These are phyloP conservation scores for Apus apus DNA, from an alignment of 2,113 vertebrate genomes.

Conservation along the genomic window DNA sequence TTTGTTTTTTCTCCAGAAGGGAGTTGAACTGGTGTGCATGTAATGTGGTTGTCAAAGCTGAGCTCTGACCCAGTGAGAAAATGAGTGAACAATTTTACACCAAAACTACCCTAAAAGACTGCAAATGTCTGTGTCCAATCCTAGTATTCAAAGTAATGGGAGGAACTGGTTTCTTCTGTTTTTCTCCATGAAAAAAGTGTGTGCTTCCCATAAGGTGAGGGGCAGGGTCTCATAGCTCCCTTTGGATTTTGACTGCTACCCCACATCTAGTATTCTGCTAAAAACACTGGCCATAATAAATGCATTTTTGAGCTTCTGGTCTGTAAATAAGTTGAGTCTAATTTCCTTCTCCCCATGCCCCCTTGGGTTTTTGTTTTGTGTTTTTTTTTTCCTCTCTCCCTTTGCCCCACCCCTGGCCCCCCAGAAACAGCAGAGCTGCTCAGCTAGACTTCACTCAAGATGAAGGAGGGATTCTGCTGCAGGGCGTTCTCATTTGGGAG, in stretches of 20 bases:
- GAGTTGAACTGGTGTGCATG: not conserved
- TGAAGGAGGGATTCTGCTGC: not conserved
- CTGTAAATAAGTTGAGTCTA: not conserved
- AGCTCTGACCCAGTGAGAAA: not conserved
- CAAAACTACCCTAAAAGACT: not conserved
- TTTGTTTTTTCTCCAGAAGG: not conserved
- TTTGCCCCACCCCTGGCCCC: not conserved
- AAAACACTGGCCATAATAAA: not conserved
- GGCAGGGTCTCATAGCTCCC: not conserved
- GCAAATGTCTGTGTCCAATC: rapidly evolving
- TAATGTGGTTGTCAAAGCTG: not conserved
- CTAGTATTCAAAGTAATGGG: not conserved
- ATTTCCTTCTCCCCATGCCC: not conserved
- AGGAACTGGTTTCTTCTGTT: not conserved
- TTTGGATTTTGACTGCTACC: not conserved
- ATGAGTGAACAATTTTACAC: not conserved
- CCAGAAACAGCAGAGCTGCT: not conserved
- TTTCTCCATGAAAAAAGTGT: rapidly evolving
- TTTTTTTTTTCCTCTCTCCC: not conserved
- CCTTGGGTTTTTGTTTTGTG: too few species aligned
- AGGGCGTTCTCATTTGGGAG: not conserved
- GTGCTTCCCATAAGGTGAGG: not conserved
- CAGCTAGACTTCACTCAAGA: not conserved
- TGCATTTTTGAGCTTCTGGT: not conserved
- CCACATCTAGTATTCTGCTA: not conserved